Evolutionary conservation across 2,797 vertebrate species (phyloP).

Genomic region (Ctenopoma kingsleyae): DNA sequence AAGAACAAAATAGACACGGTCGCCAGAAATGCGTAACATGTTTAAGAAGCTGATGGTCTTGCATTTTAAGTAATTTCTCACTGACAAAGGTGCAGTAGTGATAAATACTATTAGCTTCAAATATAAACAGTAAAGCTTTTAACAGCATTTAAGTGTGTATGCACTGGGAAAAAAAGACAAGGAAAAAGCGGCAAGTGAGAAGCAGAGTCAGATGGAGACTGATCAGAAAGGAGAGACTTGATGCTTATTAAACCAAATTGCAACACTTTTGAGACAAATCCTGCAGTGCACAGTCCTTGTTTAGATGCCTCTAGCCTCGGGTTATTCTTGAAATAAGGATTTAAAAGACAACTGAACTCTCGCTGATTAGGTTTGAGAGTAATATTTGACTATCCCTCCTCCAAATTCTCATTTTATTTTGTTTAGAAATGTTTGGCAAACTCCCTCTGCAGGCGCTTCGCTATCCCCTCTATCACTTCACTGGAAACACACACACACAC

Average conservation of each 20-base stretch:
- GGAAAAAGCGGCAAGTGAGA: slow-evolving; percentile 32
- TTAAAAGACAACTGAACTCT: slow-evolving; percentile 89
- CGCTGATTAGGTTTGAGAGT: slow-evolving; percentile 82
- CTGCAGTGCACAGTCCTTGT: slow-evolving; percentile 80
- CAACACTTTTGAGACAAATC: slow-evolving; percentile 84
- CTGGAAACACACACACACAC: background rate
- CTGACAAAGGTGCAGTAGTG: background rate
- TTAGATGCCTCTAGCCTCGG: slow-evolving; percentile 85
- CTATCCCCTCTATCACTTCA: slow-evolving; percentile 15
- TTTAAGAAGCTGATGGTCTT: background rate
- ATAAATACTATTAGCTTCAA: background rate
- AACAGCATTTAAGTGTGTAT: background rate
- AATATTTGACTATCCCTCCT: slow-evolving; percentile 61
- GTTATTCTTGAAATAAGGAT: slow-evolving; percentile 90
- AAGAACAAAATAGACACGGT: background rate
- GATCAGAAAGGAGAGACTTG: slow-evolving; percentile 69
- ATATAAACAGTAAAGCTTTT: slow-evolving; percentile 11
- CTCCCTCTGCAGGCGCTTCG: slow-evolving; percentile 34
- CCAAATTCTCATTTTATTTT: slow-evolving; percentile 46
- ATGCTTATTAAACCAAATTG: slow-evolving; percentile 89
- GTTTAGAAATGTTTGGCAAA: slow-evolving; percentile 55
- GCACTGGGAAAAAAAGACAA: slow-evolving; percentile 24
- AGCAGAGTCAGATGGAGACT: slow-evolving; percentile 46
- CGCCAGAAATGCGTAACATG: background rate
- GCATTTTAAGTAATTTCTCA: background rate